Evolutionary conservation across 1,140 invertebrate species (phyloP).

Genomic region (Diorhabda elongata): DNA sequence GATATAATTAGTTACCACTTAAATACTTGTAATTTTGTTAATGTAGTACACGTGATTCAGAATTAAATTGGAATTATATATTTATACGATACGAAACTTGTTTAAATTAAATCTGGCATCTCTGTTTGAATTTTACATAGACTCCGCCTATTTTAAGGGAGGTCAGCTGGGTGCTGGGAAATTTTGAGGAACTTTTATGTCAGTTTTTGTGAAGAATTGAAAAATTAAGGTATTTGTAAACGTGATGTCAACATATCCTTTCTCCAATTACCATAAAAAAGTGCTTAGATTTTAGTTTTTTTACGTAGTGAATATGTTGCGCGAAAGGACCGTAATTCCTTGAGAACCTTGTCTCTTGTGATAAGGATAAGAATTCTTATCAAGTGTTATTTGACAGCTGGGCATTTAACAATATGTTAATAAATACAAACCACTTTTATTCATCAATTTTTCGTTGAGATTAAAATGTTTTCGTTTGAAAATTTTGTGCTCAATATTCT

Average conservation of each 20-base stretch:
- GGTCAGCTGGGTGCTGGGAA: slow-evolving; percentile 7
- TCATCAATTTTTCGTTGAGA: slow-evolving; percentile 27
- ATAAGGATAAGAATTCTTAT: slow-evolving; percentile 30
- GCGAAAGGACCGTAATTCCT: background rate
- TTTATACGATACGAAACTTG: too few relatives aligned
- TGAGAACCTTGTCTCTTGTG: slow-evolving; percentile 6
- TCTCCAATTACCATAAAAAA: background rate
- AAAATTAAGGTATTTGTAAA: background rate
- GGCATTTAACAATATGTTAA: slow-evolving; percentile 33
- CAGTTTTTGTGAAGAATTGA: slow-evolving; percentile 6
- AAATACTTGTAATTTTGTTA: too few relatives aligned
- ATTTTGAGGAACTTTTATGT: slow-evolving; percentile 3
- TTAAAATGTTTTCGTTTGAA: slow-evolving; percentile 25
- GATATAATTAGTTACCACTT: too few relatives aligned
- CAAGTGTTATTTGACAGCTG: slow-evolving; percentile 24
- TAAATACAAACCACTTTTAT: slow-evolving; percentile 25
- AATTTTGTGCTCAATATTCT: slow-evolving; percentile 19
- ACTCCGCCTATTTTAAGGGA: slow-evolving; percentile 1
- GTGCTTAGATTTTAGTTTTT: background rate
- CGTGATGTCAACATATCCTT: background rate
- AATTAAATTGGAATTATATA: too few relatives aligned
- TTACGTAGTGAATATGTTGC: background rate
- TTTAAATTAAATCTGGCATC: background rate
- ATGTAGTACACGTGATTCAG: too few relatives aligned
- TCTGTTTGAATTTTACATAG: background rate